These are phyloP conservation scores for Alaudala cheleensis DNA, from an alignment of 2,113 vertebrate species.

Conservation along the genomic window DNA sequence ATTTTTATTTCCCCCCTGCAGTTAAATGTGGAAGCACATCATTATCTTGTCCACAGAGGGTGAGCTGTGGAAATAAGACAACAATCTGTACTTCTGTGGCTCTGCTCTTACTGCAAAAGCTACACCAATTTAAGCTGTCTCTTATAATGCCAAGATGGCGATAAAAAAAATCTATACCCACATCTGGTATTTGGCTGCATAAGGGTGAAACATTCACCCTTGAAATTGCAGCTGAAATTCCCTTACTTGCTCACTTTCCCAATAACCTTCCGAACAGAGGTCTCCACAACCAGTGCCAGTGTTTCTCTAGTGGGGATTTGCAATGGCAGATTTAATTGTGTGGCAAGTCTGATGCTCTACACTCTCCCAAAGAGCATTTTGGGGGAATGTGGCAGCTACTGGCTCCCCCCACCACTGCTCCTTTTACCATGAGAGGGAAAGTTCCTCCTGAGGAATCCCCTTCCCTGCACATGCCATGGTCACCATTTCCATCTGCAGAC, in stretches of 20 bases:
- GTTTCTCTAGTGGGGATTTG: background rate
- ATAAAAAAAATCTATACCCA: background rate
- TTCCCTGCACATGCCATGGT: fast-evolving
- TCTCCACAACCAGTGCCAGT: fast-evolving
- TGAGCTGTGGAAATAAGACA: background rate
- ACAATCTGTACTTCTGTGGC: background rate
- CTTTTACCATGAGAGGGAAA: background rate
- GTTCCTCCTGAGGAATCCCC: background rate
- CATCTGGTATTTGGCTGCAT: background rate
- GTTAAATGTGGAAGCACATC: background rate
- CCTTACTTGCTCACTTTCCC: background rate
- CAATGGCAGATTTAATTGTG: background rate
- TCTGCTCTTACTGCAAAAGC: background rate
- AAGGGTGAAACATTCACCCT: background rate
- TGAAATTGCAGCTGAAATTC: background rate
- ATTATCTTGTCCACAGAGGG: background rate
- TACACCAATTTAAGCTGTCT: background rate
- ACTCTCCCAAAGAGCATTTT: background rate
- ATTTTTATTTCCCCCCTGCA: background rate
- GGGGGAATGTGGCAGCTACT: background rate
- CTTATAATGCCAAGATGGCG: background rate
- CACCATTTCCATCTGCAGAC: background rate
- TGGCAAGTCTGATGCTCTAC: background rate
- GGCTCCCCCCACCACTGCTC: background rate
- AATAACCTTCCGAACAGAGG: background rate